Evolutionary conservation across 1,140 invertebrate genomes (phyloP).

Genomic region (Halictus rubicundus): DNA sequence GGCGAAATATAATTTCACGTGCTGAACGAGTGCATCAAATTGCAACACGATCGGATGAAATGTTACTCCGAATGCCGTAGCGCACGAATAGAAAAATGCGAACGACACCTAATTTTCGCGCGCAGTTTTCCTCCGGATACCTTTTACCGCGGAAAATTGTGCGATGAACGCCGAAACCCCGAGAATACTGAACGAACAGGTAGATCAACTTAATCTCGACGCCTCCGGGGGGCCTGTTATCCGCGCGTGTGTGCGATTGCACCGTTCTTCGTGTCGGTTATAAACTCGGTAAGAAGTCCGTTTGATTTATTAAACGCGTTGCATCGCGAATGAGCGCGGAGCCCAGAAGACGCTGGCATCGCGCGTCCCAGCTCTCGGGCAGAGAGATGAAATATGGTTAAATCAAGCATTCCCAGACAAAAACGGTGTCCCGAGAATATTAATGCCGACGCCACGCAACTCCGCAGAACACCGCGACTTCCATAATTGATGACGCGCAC

Average conservation of each 20-base stretch:
- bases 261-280: background rate
- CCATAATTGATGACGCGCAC: no score
- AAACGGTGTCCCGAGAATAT: background rate
- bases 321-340: background rate
- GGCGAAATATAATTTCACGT: no score
- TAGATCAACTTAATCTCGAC: constrained; percentile 23
- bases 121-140: no score
- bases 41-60: no score
- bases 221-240: background rate
- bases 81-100: no score
- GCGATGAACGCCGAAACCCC: no score
- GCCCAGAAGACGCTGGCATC: background rate
- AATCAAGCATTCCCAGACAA: constrained; percentile 11
- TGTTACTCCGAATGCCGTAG: no score
- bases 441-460: constrained; percentile 11
- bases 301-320: constrained; percentile 40
- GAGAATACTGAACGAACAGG: no score
- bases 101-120: no score
- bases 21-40: no score
- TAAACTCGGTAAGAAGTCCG: background rate
- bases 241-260: background rate
- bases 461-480: background rate
- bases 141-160: no score
- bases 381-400: constrained; percentile 12
- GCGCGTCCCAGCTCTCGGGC: background rate